Base-by-base conservation (phyloP, 2,888 invertebrate species). In the Creontiades dilutus region DNA sequence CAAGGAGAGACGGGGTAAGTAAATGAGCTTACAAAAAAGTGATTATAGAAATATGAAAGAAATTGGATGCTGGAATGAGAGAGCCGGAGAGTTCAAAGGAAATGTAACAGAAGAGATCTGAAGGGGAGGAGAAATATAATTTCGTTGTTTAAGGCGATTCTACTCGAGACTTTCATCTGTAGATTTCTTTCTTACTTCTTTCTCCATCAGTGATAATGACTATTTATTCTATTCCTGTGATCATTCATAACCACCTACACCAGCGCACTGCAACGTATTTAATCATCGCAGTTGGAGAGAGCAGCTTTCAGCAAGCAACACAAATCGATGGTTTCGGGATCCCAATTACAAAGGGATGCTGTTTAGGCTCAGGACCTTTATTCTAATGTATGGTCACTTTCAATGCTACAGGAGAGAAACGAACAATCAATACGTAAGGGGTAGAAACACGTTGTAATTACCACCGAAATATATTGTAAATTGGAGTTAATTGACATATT, bases 1-100 rank as follows among this genome's bases (percentile, higher is more conserved):
- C 37, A 46, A 14, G 46, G 37, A n/a, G 78, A 16, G 78, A 47
- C 19, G 78, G 78, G 47, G 47, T 16, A 37, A 37, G 3, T 37
- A 78, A 47, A 78, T 78, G 78, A 78, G 78, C 78, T 78, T 16
- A 78, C 46, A 78, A 19, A 78, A 78, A 78, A 78, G 78, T 78
- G 78, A 78, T 78, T 78, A 78, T 78, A 46, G 78, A 47, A 78
- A 78, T 46, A 46, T 78, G 78, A 78, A 78, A 78, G 78, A 78
- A 78, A 78, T 37, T 78, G 46, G 78, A 78, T 78, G 16, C 78
- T 19, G 78, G 46, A 78, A 78, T 78, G 37, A 78, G 19, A 78
- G 47, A 78, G 47, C 46, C 9, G 47, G 47, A n/a, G 78, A 78
- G 37, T 78, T 78, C 78, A 78, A 78, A 78, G 78, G 19, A 46